A percentile compares a stretch with the other conserved stretches of the same genome.
Conservation (phyloP, 2,797 vertebrate species). For the Myripristis jacobus region DNA sequence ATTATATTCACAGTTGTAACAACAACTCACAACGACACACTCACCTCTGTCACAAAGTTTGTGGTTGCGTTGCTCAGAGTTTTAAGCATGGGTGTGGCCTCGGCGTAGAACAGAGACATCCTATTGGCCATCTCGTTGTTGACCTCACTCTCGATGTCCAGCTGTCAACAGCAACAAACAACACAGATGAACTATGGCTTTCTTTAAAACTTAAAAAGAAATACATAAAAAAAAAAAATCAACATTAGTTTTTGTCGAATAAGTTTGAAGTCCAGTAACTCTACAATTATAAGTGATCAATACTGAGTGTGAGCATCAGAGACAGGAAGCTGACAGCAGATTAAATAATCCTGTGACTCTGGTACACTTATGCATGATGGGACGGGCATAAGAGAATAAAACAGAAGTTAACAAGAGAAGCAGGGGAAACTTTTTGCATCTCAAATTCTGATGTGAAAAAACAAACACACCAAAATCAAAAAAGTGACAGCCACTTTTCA, state of each 20-base stretch:
- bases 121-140: conserved; percentile 99
- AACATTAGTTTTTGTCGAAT: too few relatives aligned
- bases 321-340: too few relatives aligned
- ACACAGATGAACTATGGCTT: not conserved
- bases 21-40: not conserved
- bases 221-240: too few relatives aligned
- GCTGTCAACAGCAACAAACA: conserved; percentile 75
- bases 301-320: too few relatives aligned
- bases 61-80: conserved; percentile 96
- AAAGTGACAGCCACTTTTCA: not conserved
- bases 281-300: too few relatives aligned
- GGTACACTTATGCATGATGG: too few relatives aligned
- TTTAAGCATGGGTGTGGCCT: conserved; percentile 98
- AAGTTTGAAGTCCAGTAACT: too few relatives aligned
- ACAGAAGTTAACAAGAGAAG: too few relatives aligned
- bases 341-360: too few relatives aligned
- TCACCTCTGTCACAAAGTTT: conserved; percentile 95
- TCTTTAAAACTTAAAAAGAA: not conserved
- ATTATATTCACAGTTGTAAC: not conserved
- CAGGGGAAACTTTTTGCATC: not conserved
- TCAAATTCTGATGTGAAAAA: not conserved
- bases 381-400: too few relatives aligned
- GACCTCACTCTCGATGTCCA: conserved; percentile 97
- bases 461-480: conserved; percentile 1
- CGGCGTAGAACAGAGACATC: conserved; percentile 99